Base-by-base conservation (phyloP, 2,797 vertebrate genomes). In the Gymnopithys bicolor region DNA sequence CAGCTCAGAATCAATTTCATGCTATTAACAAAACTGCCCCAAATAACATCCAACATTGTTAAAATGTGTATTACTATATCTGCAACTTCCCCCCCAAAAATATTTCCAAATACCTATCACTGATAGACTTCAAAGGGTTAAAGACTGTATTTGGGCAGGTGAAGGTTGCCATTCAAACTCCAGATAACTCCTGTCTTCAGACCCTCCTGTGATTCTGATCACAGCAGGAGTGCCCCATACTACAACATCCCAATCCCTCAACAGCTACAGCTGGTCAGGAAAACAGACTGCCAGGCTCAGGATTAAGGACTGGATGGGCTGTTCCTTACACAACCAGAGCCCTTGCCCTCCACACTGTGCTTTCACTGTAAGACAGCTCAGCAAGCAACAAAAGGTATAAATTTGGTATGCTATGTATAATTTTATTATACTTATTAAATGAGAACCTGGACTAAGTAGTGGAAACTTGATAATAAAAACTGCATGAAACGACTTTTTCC, bases 391-490 rank as follows among this genome's bases (percentile, higher is more conserved):
- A 46, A 64, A 91, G 43, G 24, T 51, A 77, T 25, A 41, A 37
- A 63, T 78, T 58, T 73, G 51, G 49, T 51, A 64, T 4, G 7
- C 25, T 52, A 24, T 2, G 0, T 35, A 28, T 58, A 51, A 80
- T 64, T 76, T 74, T 81, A 87, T 51, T 66, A 49, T 24, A 51
- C 33, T 81, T 71, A 30, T 64, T 77, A 69, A 81, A 86, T 16
- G 33, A 59, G 41, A 88, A 41, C n/a, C 13, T 74, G 58, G 37
- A 80, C 89, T 59, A 68, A 93, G 62, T 13, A 84, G 56, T 53
- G 77, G 71, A 84, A 89, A 93, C 35, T 79, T 70, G 25, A 46
- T 53, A 73, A 68, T 21, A 90, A 88, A 94, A 89, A 55, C 19
- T 12, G 43, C 3, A 19, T 19, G 59, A 60, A 60, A 92, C 58